phyloP scores from a whole-genome alignment of 2,113 vertebrate species.

The Chrysochloris asiatica region DNA sequence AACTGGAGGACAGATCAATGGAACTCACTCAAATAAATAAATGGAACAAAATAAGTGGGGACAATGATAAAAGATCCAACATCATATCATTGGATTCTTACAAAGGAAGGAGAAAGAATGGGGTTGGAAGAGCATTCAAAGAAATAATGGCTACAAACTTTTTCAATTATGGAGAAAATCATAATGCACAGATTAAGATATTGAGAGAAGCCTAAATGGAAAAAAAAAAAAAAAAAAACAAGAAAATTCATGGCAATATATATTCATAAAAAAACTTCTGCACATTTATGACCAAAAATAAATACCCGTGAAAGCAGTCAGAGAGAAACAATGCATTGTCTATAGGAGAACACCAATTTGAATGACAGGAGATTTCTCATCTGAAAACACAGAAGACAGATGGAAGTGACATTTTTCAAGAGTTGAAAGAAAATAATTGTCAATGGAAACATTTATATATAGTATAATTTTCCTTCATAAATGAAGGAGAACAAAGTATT shows the following conservation, averaged over 20 bases:
- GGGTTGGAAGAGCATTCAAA: background rate
- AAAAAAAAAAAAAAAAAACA: too few species aligned
- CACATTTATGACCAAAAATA: background rate
- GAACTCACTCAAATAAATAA: background rate
- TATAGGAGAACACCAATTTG: background rate
- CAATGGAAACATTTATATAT: background rate
- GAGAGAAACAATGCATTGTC: background rate
- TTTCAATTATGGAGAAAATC: background rate
- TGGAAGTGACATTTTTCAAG: background rate
- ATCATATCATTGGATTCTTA: background rate
- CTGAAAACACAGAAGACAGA: background rate
- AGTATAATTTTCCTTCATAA: background rate
- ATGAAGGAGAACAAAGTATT: too few species aligned
- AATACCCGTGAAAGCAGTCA: background rate
- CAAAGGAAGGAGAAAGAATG: background rate
- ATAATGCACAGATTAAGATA: background rate
- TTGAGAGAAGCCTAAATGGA: too few species aligned
- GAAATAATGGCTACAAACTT: background rate
- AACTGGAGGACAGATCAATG: background rate
- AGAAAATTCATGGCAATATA: background rate
- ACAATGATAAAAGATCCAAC: background rate
- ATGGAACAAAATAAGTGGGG: background rate
- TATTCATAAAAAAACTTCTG: constrained; percentile 9
- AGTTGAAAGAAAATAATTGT: background rate
- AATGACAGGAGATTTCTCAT: constrained; percentile 17